Base-by-base conservation (phyloP, 1,140 invertebrate species). In the Trachelipus rathkii region DNA sequence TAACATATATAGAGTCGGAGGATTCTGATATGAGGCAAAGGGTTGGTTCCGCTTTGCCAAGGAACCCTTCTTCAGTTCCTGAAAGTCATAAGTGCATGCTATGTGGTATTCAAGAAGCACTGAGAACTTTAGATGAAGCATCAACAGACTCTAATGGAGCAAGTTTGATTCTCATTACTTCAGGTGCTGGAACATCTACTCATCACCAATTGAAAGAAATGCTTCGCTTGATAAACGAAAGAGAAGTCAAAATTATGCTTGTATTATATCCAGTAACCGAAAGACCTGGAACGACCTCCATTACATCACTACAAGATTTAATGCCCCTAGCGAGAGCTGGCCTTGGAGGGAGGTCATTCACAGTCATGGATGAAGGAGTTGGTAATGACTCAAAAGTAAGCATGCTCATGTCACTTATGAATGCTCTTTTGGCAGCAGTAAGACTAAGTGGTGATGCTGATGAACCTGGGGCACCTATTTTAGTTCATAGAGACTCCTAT, bases 11-110 rank as follows among this genome's bases (percentile, higher is more conserved):
- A 44, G 79, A 78, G 33, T 75, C 73, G 23, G 76, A 75, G n/a
- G 75, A 76, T 46, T 80, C 79, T 5, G 79, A 80, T 46, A 76
- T 77, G 73, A 67, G 79, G 44, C 79, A 80, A 71, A 66, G 77
- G 21, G 79, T 80, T 24, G 79, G 79, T n/a, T 80, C 79, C 44
- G 76, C 79, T 24, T 70, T 80, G 45, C 79, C 79, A n/a, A 73
- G 79, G 23, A 80, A 80, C 44, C 79, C 79, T 15, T 77, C 79
- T 24, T 23, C 76, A 0, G 75, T 77, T 24, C 79, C 76, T 13
- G 79, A 80, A 44, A 80, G 79, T 33, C 76, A 77, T 19, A 80
- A 80, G 60, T 80, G 79, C 33, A 76, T 80, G 3, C 19, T 80
- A 15, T 80, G 79, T 70, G 79, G 79, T 10, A 46, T 80, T 11